Evolutionary conservation across 1,140 invertebrate species (phyloP), one percentile per base, ranked within the genome.

Genomic region (Sarcophaga peregrina): DNA sequence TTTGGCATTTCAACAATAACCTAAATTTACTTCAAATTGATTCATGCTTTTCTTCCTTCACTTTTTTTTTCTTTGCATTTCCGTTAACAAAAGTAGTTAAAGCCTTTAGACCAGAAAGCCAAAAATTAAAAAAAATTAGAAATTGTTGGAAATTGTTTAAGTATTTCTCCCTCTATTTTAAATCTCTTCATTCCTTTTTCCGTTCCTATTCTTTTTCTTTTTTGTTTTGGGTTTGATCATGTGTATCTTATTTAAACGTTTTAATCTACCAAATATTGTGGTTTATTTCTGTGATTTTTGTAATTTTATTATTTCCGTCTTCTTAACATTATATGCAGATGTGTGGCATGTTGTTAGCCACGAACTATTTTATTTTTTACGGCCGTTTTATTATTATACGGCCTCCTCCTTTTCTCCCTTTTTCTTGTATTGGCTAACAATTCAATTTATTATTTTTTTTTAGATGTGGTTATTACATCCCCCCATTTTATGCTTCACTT

Each of bases 11-110:
- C 74, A 50, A 15, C 74, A 76, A 76, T 76, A 76, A 37, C 48
- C 48, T 48, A 76, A 76, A 76, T 76, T 76, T 76, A 76, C 74
- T 76, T 76, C 74, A 76, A 76, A 76, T 76, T 76, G 74, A 76
- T 48, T 76, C 17, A 15, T 37, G 20, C 52, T 72, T 72, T 72
- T 72, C 0, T 68, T 13, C 58, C 10, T n/a, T n/a, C 10, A 7
- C 58, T 17, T 72, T 72, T 7, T 72, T 76, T 75, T 45, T 10
- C 9, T 46, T n/a, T 45, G 74, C 11, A 20, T 25, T 20, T 37
- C 25, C 25, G 25, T 37, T 37, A 37, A 37, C 25, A 37, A 37
- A 37, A 37, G 25, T 37, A 37, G 25, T 37, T 37, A 37, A 37
- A 37, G 25, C 25, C 25, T 4, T 37, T 37, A 37, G 25, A 37